These are phyloP conservation scores for Athrips mouffetella DNA, from an alignment of 2,888 invertebrate species.

Conservation along the genomic window DNA sequence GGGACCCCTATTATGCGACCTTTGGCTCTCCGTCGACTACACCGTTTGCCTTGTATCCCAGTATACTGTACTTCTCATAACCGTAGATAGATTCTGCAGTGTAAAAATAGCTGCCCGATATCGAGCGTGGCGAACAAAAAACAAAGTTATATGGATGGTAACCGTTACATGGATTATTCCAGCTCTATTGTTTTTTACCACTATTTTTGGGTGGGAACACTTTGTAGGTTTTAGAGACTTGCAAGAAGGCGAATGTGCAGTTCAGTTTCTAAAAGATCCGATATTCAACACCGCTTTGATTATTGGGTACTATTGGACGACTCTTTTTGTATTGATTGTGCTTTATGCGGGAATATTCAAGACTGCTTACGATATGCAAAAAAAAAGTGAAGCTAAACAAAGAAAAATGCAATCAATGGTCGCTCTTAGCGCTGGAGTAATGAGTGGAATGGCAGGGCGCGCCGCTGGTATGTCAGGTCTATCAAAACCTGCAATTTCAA, in stretches of 20 bases:
- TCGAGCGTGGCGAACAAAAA: slow-evolving; percentile 97
- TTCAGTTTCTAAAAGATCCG: slow-evolving; percentile 98
- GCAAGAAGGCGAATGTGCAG: slow-evolving; percentile 92
- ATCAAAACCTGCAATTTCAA: slow-evolving; percentile 85
- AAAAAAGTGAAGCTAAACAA: slow-evolving; percentile 97
- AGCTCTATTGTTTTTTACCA: slow-evolving; percentile 96
- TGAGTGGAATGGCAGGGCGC: slow-evolving; percentile 93
- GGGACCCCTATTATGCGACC: slow-evolving; percentile 96
- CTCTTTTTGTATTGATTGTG: slow-evolving; percentile 95
- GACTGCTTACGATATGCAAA: slow-evolving; percentile 98
- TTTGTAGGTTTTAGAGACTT: slow-evolving; percentile 95
- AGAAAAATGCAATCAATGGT: slow-evolving; percentile 97
- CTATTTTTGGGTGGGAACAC: slow-evolving; percentile 99
- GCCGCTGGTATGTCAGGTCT: slow-evolving; percentile 92
- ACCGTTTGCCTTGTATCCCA: slow-evolving; percentile 99
- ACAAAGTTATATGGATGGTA: slow-evolving; percentile 96
- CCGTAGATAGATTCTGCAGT: slow-evolving; percentile 98
- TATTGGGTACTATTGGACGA: slow-evolving; percentile 98
- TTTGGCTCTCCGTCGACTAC: slow-evolving; percentile 99
- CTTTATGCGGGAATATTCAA: slow-evolving; percentile 98
- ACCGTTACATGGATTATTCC: slow-evolving; percentile 98
- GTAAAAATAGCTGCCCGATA: slow-evolving; percentile 99
- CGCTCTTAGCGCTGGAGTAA: slow-evolving; percentile 91
- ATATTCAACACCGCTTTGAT: slow-evolving; percentile 98
- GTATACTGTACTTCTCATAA: slow-evolving; percentile 98